Evolutionary conservation across 2,113 vertebrate species (phyloP), one percentile per base, ranked within the genome.

Genomic region (Dipodomys ordii): DNA sequence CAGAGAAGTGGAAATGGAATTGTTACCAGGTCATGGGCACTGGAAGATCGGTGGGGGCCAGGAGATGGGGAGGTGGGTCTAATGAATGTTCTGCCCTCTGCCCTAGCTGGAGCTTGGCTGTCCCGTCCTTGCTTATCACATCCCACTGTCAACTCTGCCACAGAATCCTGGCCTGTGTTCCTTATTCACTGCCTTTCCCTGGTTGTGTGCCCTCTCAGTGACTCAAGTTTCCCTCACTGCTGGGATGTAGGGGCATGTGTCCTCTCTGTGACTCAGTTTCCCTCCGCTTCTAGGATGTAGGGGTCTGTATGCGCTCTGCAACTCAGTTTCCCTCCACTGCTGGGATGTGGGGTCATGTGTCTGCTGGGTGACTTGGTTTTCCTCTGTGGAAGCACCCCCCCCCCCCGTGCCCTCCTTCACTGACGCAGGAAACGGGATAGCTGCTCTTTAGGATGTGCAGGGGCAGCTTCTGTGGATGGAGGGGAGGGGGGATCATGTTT

Each of bases 381-480:
- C 53, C 53, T 57, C 53, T 13, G 53, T 9, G 28, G 20, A 35
- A 60, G 15, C 64, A 1, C 53, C n/a, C 28, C 6, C 1, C 9
- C 32, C 49, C 27, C 20, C 25, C 28, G 2, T 0, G 0, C 6
- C 49, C 77, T n/a, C 35, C 11, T 30, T 30, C 19, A 13, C 19
- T 12, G 35, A 11, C 30, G 49, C 27, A 7, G 46, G 25, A 39
- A 76, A 22, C 30, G 25, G 28, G 53, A 18, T 57, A 57, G 53
- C 53, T 57, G 53, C 53, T 57, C 15, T 4, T 57, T 57, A 4
- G 53, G 53, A 57, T 4, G 15, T 57, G 53, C 53, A 4, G 22
- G 19, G 62, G 62, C 62, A 25, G 62, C 62, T 9, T 64, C 62
- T 64, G 22, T 22, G 23, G 62, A 25, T 25, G 62, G 20, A 64